Base-by-base conservation (phyloP, 2,113 vertebrate genomes). In the Felis chaus region DNA sequence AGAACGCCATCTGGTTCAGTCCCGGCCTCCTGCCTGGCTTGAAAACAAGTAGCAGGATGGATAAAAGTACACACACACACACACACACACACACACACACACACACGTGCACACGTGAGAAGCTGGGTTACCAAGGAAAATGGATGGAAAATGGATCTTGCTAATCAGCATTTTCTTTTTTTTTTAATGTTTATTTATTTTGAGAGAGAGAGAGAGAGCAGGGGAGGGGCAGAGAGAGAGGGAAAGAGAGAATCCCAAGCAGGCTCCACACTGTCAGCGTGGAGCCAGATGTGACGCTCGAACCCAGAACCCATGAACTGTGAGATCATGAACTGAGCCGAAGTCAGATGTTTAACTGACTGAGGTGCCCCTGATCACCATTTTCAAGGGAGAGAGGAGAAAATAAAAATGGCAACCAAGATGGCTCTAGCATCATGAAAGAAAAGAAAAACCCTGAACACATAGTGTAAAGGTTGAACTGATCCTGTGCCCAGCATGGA, bases 371-470 rank as follows among this genome's bases (percentile, higher is more conserved):
- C 57, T 61, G 3, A 23, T 78, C 80, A 84, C 41, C 41, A 57
- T 45, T 86, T 95, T 92, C 55, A 81, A 87, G 71, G 55, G 29
- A 89, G 10, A 76, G n/a, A 92, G n/a, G 50, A 93, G 25, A 81
- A 95, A 95, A 78, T 36, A 83, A 29, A 78, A 84, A 94, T 76
- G 25, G 61, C 91, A 98, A 91, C 18, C 76, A 93, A 94, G 96
- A 97, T 96, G 86, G 91, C 97, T 65, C 63, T 69, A 98, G 18
- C 57, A 74, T 57, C 88, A 80, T 63, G 23, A 65, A 90, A 98
- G 88, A 92, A 97, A 97, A 83, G 82, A 50, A 74, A 97, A 97
- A 95, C 85, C 73, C 45, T 36, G 39, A 97, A 91, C 96, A 98
- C 91, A 95, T 96, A 96, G 83, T 86, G 79, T 53, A 94, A n/a